phyloP scores from a whole-genome alignment of 1,140 invertebrate genomes.

The Brachionus paranguensis region DNA sequence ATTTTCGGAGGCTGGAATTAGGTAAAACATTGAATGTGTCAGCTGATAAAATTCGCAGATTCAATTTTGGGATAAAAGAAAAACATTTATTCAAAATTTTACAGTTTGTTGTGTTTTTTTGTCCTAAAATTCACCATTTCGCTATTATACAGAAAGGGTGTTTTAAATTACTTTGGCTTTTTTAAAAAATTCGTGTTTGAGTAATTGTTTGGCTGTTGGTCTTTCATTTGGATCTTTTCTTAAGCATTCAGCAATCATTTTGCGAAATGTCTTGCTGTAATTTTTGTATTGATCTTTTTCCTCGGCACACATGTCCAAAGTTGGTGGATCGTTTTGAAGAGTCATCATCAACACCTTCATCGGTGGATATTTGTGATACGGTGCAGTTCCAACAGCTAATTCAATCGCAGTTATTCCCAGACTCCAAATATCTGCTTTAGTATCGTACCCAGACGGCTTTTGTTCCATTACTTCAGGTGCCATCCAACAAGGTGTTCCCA shows the following conservation, averaged over 20 bases:
- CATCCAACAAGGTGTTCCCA: conserved; percentile 98
- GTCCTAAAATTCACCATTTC: no score
- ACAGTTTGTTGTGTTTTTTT: no score
- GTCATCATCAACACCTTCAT: conserved; percentile 98
- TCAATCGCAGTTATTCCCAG: conserved; percentile 98
- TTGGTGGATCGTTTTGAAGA: conserved; percentile 93
- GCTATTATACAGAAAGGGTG: no score
- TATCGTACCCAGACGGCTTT: conserved; percentile 60
- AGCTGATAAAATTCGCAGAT: no score
- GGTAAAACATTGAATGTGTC: no score
- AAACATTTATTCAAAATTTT: no score
- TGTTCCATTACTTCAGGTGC: conserved; percentile 99
- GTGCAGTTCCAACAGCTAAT: conserved; percentile 94
- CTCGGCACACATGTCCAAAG: conserved; percentile 85
- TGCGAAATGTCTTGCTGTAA: conserved; percentile 84
- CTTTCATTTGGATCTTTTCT: conserved; percentile 86
- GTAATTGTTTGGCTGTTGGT: conserved; percentile 88
- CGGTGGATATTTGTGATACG: conserved; percentile 96
- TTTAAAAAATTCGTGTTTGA: conserved; percentile 98
- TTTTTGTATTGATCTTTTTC: conserved; percentile 96
- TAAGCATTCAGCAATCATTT: conserved; percentile 86
- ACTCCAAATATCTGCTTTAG: conserved; percentile 99
- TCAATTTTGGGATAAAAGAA: no score
- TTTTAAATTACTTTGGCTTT: conserved; percentile 70
- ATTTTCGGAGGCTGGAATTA: no score